phyloP scores from a whole-genome alignment of 2,888 invertebrate genomes.

The Cerastoderma edule region DNA sequence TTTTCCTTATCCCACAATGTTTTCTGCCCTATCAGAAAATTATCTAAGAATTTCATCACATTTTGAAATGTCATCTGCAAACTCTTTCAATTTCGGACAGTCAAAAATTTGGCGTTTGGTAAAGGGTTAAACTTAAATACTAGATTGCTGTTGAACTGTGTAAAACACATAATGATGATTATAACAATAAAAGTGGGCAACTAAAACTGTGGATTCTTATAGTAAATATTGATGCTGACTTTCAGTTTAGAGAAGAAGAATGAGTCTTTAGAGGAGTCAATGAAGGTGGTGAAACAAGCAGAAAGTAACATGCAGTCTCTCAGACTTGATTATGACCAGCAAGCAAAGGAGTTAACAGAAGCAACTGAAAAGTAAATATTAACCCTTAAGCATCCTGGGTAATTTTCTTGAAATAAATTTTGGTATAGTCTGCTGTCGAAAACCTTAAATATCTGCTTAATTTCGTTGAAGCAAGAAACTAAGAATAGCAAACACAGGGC shows the following conservation, averaged over 20 bases:
- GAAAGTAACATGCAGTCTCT: neutral
- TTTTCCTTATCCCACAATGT: too few species aligned
- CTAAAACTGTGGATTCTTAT: neutral
- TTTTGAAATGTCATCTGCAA: too few species aligned
- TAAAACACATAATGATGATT: neutral
- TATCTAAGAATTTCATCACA: too few species aligned
- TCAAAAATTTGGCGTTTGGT: neutral
- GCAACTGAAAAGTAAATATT: constrained; percentile 6
- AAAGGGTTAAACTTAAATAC: neutral
- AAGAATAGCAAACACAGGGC: too few species aligned
- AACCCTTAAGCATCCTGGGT: neutral
- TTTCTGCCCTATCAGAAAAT: too few species aligned
- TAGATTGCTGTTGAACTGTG: neutral
- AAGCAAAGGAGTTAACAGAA: constrained; percentile 32
- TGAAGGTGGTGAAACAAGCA: neutral
- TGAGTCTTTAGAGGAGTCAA: neutral
- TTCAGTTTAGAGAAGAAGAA: neutral
- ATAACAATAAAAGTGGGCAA: neutral
- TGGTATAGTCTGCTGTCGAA: neutral
- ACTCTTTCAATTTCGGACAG: too few species aligned
- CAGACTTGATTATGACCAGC: constrained; percentile 31
- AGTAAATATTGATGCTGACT: neutral
- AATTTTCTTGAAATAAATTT: neutral
- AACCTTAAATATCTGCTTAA: neutral
- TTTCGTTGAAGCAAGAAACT: too few species aligned